Percentiles rank a stretch among this genome's conserved stretches.
Conservation (phyloP, 2,888 invertebrate genomes). For the Anoplius nigerrimus region DNA sequence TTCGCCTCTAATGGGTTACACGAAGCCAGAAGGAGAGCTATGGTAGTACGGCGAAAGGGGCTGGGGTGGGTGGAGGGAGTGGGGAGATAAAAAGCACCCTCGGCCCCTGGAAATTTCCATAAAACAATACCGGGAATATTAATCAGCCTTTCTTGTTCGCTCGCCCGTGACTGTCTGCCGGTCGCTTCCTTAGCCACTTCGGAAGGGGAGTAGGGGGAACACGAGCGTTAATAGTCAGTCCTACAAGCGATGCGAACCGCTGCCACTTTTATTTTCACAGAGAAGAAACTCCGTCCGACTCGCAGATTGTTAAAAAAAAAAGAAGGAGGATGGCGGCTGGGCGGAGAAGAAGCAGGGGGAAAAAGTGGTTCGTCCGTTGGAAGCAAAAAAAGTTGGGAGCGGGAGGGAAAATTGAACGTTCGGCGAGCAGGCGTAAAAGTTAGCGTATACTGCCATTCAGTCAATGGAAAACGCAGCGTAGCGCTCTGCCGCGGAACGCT, state of each 20-base stretch:
- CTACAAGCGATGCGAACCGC: slow-evolving; percentile 14
- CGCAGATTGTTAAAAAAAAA: no score
- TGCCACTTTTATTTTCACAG: background rate
- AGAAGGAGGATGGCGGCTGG: no score
- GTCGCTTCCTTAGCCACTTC: slow-evolving; percentile 2
- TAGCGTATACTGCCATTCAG: no score
- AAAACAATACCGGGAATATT: slow-evolving; percentile 66
- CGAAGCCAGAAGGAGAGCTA: slow-evolving; percentile 16
- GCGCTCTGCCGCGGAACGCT: no score
- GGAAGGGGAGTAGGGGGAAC: slow-evolving; percentile 14
- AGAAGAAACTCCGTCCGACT: background rate
- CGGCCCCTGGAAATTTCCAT: slow-evolving; percentile 59
- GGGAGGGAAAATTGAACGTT: no score
- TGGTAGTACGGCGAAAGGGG: background rate
- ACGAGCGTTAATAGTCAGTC: slow-evolving; percentile 38
- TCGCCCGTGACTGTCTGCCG: slow-evolving; percentile 40
- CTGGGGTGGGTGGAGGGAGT: background rate
- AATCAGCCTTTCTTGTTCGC: slow-evolving; percentile 63
- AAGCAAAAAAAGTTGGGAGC: no score
- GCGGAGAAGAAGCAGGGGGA: no score
- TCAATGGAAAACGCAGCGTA: no score
- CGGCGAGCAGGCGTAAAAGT: no score
- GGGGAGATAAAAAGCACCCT: slow-evolving; percentile 51
- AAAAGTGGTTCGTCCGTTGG: no score
- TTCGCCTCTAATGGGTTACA: slow-evolving; percentile 51